Percentiles rank a stretch among this genome's conserved stretches.
phyloP scores from a whole-genome alignment of 2,888 invertebrate species.

The Frankliniella fusca region DNA sequence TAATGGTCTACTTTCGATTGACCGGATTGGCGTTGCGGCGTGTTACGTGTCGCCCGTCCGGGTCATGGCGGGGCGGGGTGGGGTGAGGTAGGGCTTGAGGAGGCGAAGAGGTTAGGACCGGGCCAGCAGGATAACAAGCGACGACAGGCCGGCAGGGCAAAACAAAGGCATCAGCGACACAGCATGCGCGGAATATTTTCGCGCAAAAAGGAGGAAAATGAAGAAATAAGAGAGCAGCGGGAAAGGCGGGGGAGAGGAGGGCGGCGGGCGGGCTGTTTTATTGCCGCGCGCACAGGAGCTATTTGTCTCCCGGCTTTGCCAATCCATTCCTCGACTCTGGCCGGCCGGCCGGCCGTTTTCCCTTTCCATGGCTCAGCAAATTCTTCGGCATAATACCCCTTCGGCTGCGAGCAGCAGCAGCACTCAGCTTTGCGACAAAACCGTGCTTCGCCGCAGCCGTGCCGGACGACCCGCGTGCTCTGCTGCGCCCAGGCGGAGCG shows the following conservation, averaged over 20 bases:
- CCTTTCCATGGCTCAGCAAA: no score
- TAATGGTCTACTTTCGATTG: neutral
- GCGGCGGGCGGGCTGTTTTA: neutral
- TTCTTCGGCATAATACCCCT: no score
- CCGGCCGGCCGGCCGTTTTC: no score
- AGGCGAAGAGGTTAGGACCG: no score
- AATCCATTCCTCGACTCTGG: no score
- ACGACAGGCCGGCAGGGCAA: neutral
- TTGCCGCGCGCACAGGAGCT: neutral
- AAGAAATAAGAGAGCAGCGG: neutral
- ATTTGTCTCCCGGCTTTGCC: neutral
- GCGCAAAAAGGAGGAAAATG: conserved; percentile 5
- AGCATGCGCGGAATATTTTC: neutral
- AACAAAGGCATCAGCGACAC: neutral
- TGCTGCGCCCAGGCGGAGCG: no score
- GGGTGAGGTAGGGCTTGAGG: no score
- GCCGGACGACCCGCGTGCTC: no score
- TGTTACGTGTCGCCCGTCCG: neutral
- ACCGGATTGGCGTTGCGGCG: neutral
- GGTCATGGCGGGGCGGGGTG: neutral
- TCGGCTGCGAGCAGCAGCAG: neutral
- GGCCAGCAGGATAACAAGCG: neutral
- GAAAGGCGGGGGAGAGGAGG: neutral
- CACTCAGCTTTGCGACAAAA: no score
- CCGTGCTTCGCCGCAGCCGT: no score